These are phyloP conservation scores for Pseudocheirus occidentalis DNA, from an alignment of 2,797 vertebrate genomes.

Conservation along the genomic window DNA sequence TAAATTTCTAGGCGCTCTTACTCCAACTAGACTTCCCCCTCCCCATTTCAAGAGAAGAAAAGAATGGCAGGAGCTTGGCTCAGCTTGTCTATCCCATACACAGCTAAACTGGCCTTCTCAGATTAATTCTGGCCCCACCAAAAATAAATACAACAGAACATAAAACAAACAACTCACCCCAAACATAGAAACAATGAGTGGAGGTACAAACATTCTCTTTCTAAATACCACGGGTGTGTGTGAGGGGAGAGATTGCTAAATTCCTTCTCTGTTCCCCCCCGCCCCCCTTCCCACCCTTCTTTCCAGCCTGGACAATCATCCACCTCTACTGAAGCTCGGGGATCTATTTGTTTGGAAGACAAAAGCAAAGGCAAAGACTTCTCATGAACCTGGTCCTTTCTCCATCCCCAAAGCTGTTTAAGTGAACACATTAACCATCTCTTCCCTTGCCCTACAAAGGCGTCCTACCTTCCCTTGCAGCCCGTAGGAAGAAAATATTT, in stretches of 20 bases:
- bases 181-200: constrained; percentile 50
- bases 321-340: constrained; percentile 71
- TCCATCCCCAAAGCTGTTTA: constrained; percentile 42
- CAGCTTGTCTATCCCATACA: background rate
- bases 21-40: background rate
- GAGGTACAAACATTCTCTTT: constrained; percentile 43
- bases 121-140: background rate
- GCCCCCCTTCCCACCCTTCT: constrained; percentile 32
- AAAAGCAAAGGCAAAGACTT: constrained; percentile 60
- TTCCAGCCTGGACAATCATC: constrained; percentile 64
- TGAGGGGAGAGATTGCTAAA: background rate
- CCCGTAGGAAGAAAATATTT: constrained; percentile 73
- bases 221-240: constrained; percentile 48
- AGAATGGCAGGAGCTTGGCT: constrained; percentile 7
- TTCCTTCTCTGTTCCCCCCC: background rate
- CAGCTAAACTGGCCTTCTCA: background rate
- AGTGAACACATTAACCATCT: constrained; percentile 49
- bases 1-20: constrained; percentile 23
- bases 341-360: constrained; percentile 65
- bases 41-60: constrained; percentile 21
- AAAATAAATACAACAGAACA: background rate
- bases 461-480: constrained; percentile 67
- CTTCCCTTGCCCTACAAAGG: constrained; percentile 65
- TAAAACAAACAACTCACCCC: constrained; percentile 65
- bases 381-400: constrained; percentile 65